Evolutionary conservation across 2,888 invertebrate genomes (phyloP).

Genomic region (Coronaproctus castanopsis): DNA sequence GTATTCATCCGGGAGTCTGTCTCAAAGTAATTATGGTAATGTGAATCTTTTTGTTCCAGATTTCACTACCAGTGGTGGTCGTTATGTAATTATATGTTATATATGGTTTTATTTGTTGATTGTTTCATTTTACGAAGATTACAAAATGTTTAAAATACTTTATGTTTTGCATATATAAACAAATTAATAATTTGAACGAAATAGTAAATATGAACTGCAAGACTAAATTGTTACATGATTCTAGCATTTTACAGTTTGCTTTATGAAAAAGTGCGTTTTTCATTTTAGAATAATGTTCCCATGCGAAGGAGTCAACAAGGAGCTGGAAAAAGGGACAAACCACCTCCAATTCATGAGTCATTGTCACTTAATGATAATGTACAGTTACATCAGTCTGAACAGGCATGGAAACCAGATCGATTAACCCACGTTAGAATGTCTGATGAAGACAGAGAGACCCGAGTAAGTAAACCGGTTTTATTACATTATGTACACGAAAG

Average conservation of each 20-base stretch:
- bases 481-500: no score
- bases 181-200: no score
- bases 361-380: conserved; percentile 57
- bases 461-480: no score
- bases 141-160: no score
- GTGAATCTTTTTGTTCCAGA: not conserved
- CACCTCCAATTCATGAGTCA: conserved; percentile 42
- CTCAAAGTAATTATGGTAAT: not conserved
- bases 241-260: not conserved
- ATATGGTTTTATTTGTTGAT: no score
- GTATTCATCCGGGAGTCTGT: not conserved
- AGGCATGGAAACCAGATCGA: conserved; percentile 73
- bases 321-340: conserved; percentile 28
- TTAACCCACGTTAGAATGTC: conserved; percentile 28
- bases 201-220: no score
- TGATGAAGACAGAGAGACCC: conserved; percentile 32
- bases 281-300: conserved; percentile 13
- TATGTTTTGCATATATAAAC: no score
- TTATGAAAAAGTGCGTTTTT: no score
- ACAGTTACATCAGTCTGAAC: conserved; percentile 63
- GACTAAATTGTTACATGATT: no score
- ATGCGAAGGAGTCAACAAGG: conserved; percentile 29
- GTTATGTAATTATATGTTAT: not conserved
- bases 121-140: no score
- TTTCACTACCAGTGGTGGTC: not conserved